Evolutionary conservation across 2,797 vertebrate species (phyloP).

Genomic region (Hemitrygon akajei): DNA sequence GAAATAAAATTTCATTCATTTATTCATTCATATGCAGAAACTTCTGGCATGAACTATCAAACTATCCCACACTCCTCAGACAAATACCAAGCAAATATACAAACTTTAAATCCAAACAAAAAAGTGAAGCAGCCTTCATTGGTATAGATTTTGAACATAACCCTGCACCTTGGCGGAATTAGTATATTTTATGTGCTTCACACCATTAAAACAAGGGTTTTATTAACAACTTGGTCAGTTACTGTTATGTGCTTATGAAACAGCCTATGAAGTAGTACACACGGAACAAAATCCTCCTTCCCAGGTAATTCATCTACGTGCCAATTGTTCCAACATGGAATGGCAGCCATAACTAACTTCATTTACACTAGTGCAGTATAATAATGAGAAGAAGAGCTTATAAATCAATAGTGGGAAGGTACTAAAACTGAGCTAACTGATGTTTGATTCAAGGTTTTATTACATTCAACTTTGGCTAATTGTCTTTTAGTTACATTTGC

Average conservation of each 20-base stretch:
- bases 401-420: background rate
- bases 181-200: slow-evolving; percentile 31
- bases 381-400: background rate
- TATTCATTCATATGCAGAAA: too few species aligned
- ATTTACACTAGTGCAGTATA: too few species aligned
- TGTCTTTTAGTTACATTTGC: background rate
- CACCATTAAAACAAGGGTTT: slow-evolving; percentile 6
- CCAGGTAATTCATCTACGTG: background rate
- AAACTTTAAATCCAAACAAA: background rate
- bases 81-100: background rate
- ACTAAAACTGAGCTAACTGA: background rate
- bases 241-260: background rate
- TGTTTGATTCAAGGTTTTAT: background rate
- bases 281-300: background rate
- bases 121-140: background rate
- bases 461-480: background rate
- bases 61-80: background rate
- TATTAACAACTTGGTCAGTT: slow-evolving; percentile 31
- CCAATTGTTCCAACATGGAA: background rate
- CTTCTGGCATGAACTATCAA: background rate
- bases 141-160: background rate
- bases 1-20: too few species aligned
- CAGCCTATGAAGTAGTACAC: slow-evolving; percentile 19
- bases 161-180: background rate
- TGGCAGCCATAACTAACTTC: background rate